Conservation (phyloP, 2,113 vertebrate genomes). For the Phyllopteryx taeniolatus region DNA sequence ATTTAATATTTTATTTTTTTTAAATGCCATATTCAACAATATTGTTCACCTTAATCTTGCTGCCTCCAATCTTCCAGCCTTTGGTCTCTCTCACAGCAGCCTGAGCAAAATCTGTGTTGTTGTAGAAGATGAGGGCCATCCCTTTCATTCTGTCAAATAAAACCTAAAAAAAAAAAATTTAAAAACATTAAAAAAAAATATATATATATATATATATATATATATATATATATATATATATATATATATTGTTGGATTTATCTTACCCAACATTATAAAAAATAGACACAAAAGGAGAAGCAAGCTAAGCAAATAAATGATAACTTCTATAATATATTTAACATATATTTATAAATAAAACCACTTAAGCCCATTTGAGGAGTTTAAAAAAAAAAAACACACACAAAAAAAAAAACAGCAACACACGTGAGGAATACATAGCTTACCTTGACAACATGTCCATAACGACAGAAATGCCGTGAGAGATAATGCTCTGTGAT, state of each 20-base stretch:
- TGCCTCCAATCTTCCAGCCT: slow-evolving; percentile 97
- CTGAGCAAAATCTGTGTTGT: slow-evolving; percentile 98
- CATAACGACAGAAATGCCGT: slow-evolving; percentile 94
- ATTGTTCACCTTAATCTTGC: slow-evolving; percentile 93
- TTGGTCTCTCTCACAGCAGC: slow-evolving; percentile 98
- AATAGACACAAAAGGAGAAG: no score
- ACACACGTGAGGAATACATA: neutral
- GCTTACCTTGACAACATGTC: slow-evolving; percentile 93
- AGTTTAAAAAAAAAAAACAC: neutral
- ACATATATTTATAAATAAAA: no score
- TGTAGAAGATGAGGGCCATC: slow-evolving; percentile 96
- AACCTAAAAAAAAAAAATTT: slow-evolving; percentile 72
- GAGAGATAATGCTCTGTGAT: slow-evolving; percentile 97
- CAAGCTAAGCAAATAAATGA: no score
- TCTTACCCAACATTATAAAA: no score
- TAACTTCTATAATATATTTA: no score
- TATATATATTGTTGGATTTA: no score
- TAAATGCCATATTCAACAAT: neutral
- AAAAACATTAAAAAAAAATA: neutral
- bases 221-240: no score
- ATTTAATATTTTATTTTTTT: neutral
- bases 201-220: no score
- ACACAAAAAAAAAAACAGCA: neutral
- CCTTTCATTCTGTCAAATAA: slow-evolving; percentile 97
- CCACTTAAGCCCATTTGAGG: neutral